phyloP scores from a whole-genome alignment of 2,113 vertebrate genomes.

The Cheirogaleus medius region DNA sequence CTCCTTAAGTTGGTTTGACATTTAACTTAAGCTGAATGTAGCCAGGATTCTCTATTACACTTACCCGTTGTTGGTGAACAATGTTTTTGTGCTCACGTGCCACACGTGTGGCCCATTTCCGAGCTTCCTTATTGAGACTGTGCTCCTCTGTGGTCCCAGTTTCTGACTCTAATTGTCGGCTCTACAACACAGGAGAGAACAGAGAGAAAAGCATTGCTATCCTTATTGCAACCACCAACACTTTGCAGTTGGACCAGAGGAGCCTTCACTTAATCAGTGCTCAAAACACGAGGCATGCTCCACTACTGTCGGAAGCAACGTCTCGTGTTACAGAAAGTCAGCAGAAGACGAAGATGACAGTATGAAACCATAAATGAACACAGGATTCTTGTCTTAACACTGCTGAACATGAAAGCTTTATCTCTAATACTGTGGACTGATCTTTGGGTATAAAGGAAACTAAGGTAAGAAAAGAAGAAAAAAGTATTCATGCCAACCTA shows the following conservation, averaged over 20 bases:
- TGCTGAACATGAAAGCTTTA: background rate
- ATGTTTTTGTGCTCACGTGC: constrained; percentile 98
- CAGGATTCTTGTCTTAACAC: background rate
- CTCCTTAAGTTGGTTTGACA: background rate
- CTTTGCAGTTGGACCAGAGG: background rate
- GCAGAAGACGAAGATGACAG: background rate
- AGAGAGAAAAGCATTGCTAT: constrained; percentile 8
- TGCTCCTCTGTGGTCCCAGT: constrained; percentile 97
- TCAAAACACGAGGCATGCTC: background rate
- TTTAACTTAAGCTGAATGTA: background rate
- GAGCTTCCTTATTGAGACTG: constrained; percentile 98
- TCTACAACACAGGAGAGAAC: constrained; percentile 84
- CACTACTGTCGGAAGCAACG: background rate
- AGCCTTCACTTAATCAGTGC: constrained; percentile 11
- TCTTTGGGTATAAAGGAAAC: constrained; percentile 8
- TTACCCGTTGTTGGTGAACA: constrained; percentile 94
- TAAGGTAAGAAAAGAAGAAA: background rate
- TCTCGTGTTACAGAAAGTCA: background rate
- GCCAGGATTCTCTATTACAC: background rate
- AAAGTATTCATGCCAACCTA: background rate
- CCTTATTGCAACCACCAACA: background rate
- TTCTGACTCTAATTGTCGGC: constrained; percentile 96
- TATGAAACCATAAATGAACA: background rate
- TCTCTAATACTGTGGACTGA: background rate
- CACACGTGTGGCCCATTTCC: constrained; percentile 96